Conservation (phyloP, 2,888 invertebrate species). For the Cerceris rybyensis region DNA sequence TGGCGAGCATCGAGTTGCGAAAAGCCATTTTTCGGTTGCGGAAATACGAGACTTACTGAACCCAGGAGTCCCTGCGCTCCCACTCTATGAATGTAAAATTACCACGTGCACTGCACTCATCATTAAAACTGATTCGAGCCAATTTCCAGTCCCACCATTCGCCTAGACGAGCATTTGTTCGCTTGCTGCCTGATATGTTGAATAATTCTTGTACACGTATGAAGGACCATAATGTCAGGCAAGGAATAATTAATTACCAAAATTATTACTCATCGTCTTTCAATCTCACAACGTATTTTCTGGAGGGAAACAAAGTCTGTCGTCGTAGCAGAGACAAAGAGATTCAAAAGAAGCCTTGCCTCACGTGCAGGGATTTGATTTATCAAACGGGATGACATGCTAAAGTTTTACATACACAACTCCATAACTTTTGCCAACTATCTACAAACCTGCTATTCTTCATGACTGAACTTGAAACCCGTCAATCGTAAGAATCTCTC, state of each 20-base stretch:
- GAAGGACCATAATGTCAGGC: constrained; percentile 7
- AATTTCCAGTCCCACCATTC: constrained; percentile 56
- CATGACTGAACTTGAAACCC: too few species aligned
- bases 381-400: too few species aligned
- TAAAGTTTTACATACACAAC: too few species aligned
- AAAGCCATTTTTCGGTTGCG: constrained; percentile 63
- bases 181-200: constrained; percentile 58
- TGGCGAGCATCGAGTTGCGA: constrained; percentile 4
- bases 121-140: constrained; percentile 68
- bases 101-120: constrained; percentile 53
- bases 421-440: too few species aligned
- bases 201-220: constrained; percentile 54
- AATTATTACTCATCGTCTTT: constrained; percentile 29
- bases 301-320: not conserved
- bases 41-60: constrained; percentile 53
- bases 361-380: too few species aligned
- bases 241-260: constrained; percentile 48
- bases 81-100: constrained; percentile 77
- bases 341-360: too few species aligned
- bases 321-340: not conserved
- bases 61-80: constrained; percentile 63
- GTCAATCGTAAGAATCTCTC: too few species aligned
- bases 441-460: too few species aligned
- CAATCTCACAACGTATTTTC: constrained; percentile 33
- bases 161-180: constrained; percentile 51